Evolutionary conservation across 2,113 vertebrate genomes (phyloP), one percentile per base, ranked within the genome.

Genomic region (Tachycineta bicolor): DNA sequence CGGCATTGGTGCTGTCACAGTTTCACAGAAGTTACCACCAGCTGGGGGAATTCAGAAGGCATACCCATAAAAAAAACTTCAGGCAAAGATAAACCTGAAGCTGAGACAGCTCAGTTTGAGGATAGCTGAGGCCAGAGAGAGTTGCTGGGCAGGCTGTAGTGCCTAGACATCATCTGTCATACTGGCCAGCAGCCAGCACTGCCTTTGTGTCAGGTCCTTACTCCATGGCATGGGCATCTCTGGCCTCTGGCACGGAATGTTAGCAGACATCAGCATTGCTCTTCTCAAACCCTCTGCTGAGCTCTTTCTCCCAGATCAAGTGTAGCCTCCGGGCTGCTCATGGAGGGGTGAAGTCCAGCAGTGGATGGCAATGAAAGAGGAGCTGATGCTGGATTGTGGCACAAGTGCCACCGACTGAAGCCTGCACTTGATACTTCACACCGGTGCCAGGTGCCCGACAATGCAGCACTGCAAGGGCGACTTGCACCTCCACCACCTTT

Each of bases 1-100:
- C 1, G 1, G 33, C 41, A 52, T 0, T n/a, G 33, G 53, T 14
- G 24, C 39, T 18, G 62, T 26, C 68, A 70, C 70, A 26, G 4
- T 26, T 69, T 18, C 71, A 49, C 63, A 85, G 25, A 28, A 65
- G 18, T 74, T 50, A 68, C 25, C 46, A 34, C 26, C 23, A 62
- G 34, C 65, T 60, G 34, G 16, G 59, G 37, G 39, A 46, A 68
- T 33, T 41, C 53, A 52, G 53, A 52, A 47, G 28, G 26, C 29
- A 63, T 11, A 63, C 28, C 28, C 56, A 76, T 46, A 65, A 85
- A 56, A 52, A 52, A 47, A 53, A 60, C 67, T 64, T 23, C 43
- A 37, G 39, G 55, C 20, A 86, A 34, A 56, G 39, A 78, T 18
- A 80, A 90, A 58, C 41, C 50, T 17, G 13, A 95, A 81, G 37